Conservation (phyloP, 2,113 vertebrate species). For the Macrotis lagotis region DNA sequence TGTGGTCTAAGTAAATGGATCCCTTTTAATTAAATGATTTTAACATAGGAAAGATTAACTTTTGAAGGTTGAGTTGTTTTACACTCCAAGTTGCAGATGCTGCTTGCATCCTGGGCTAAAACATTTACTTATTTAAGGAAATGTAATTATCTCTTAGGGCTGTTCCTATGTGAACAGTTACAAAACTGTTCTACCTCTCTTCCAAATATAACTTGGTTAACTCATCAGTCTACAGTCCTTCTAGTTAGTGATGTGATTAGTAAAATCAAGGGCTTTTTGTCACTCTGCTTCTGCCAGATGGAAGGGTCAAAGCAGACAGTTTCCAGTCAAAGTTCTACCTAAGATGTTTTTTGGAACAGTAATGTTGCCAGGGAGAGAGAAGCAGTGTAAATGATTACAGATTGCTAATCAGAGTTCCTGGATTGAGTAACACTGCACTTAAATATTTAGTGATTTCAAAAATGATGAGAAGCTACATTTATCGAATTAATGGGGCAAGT, state of each 20-base stretch:
- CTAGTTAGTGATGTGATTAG: not conserved
- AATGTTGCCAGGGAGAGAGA: not conserved
- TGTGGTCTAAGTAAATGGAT: not conserved
- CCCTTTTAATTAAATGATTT: not conserved
- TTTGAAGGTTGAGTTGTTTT: not conserved
- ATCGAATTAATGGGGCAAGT: not conserved
- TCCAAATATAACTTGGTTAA: not conserved
- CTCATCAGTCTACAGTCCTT: not conserved
- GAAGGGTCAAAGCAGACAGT: not conserved
- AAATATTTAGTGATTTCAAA: not conserved
- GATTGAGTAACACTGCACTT: not conserved
- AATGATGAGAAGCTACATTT: not conserved
- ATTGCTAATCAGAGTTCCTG: not conserved
- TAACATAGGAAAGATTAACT: not conserved
- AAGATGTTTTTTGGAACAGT: not conserved
- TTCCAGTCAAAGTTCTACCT: not conserved
- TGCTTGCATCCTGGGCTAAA: not conserved
- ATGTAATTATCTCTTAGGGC: not conserved
- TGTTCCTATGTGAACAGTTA: not conserved
- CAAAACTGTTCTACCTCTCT: not conserved
- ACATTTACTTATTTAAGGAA: not conserved
- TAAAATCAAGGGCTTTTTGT: not conserved
- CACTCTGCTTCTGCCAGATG: not conserved
- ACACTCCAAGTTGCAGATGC: not conserved
- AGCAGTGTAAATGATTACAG: not conserved